Evolutionary conservation across 1,140 invertebrate genomes (phyloP), one percentile per base, ranked within the genome.

Genomic region (Anoplolepis gracilipes): DNA sequence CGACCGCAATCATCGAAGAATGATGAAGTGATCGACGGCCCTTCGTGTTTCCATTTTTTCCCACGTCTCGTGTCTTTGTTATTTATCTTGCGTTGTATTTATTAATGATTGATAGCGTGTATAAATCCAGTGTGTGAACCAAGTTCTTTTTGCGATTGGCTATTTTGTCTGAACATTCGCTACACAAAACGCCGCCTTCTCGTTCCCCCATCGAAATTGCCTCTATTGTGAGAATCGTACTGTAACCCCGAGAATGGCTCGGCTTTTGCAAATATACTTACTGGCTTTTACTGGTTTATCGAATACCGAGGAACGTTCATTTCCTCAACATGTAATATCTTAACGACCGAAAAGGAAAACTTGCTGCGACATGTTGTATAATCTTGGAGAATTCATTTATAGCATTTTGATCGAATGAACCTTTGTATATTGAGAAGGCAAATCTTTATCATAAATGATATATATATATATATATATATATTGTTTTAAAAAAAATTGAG

Each of bases 211-310:
- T 67, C 13, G 46, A 87, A 33, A 19, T 30, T 11, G 4, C 36
- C 46, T 25, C 36, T 57, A 72, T 88, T 85, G 76, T 73, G 61
- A 46, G 49, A 79, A 67, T 72, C 67, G 25, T 30, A 57, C 30
- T 59, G 72, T 61, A 86, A 86, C 72, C 46, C 53, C n/a, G 11
- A n/a, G 39, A 67, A 42, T 59, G 70, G 28, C 79, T 30, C 85
- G 61, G n/a, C n/a, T 81, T 85, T 79, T 72, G 72, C 84, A 79
- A 89, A 88, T 73, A 89, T 64, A 85, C 82, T 86, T 77, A 72
- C 78, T 36, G 64, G 67, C 73, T 72, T 88, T 85, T 88, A 88
- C 87, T 84, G 86, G 73, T 88, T 55, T 73, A 88, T 88, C 53
- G 87, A 88, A 86, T 77, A 65, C 73, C 62, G 36, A 57, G 78